Conservation (phyloP, 2,888 invertebrate species). For the Cynaeus angustus region DNA sequence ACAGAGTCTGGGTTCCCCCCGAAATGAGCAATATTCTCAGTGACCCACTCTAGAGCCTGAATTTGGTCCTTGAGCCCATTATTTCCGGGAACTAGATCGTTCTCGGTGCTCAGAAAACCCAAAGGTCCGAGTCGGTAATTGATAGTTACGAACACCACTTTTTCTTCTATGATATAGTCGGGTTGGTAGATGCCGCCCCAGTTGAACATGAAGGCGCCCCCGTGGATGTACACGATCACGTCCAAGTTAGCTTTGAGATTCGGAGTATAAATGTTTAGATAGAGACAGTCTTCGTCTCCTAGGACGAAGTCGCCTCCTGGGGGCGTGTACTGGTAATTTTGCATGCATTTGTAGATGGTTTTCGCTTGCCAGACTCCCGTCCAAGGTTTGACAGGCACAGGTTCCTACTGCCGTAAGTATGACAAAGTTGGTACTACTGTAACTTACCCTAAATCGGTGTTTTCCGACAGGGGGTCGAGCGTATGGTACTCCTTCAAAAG, state of each 20-base stretch:
- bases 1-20: slow-evolving; percentile 82
- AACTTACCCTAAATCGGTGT: slow-evolving; percentile 73
- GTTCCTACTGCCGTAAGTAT: slow-evolving; percentile 54
- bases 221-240: slow-evolving; percentile 80
- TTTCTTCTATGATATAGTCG: slow-evolving; percentile 76
- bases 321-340: slow-evolving; percentile 50
- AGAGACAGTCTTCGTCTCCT: slow-evolving; percentile 83
- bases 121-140: slow-evolving; percentile 83
- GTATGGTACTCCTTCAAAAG: slow-evolving; percentile 80
- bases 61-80: slow-evolving; percentile 84
- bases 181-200: slow-evolving; percentile 74
- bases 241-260: slow-evolving; percentile 72
- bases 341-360: slow-evolving; percentile 68
- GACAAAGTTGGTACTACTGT: neutral
- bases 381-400: slow-evolving; percentile 77
- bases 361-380: slow-evolving; percentile 81
- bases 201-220: slow-evolving; percentile 82
- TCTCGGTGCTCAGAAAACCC: slow-evolving; percentile 85
- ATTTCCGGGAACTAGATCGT: slow-evolving; percentile 80
- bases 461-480: slow-evolving; percentile 79
- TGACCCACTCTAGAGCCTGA: slow-evolving; percentile 81
- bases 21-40: slow-evolving; percentile 80
- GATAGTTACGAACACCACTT: slow-evolving; percentile 80
- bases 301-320: slow-evolving; percentile 49
- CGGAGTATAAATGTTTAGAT: slow-evolving; percentile 78